Base-by-base conservation (phyloP, 1,140 invertebrate genomes). In the Drosophila ambigua region DNA sequence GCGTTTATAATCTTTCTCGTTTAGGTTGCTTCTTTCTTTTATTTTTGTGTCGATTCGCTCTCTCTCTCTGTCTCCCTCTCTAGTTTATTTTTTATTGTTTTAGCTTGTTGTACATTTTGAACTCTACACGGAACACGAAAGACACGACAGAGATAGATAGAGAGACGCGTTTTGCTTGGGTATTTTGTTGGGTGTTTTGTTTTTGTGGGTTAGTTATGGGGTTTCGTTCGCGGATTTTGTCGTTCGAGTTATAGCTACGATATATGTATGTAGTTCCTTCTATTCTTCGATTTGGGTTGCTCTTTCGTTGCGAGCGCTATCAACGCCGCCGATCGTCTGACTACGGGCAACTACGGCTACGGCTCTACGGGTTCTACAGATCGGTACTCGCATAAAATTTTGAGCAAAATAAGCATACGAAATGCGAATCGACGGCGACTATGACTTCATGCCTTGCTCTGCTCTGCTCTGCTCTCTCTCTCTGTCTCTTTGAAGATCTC, bases 241-340 rank as follows among this genome's bases (percentile, higher is more conserved):
- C 35, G 35, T 39, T 39, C 35, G 35, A 39, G 35, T 39, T 39
- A 39, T 39, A 39, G 35, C 35, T 39, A 4, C 2, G 11, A 11
- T 13, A 9, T 35, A 4, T 16, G 16, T 16, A 1, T 16, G 31
- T 4, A 9, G 9, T 39, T 39, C 9, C 35, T 39, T 13, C 0
- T 13, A 13, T 39, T 39, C 20, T 67, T 74, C 72, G 72, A 48
- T 65, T 72, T 44, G 61, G 11, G 46, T 23, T 73, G 62, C 59
- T 62, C 16, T 72, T 67, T 72, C 74, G 77, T 77, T 88, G 89
- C 75, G 77, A 65, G 55, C 90, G 74, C 84, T 90, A 90, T 91
- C 84, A 79, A 76, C 62, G 82, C 85, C 82, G 68, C 76, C 82
- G 84, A 83, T 87, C 89, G 77, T 91, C 90, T 91, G 85, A 75